Base-by-base conservation (phyloP, 2,888 invertebrate genomes). In the Phorcus lineatus region DNA sequence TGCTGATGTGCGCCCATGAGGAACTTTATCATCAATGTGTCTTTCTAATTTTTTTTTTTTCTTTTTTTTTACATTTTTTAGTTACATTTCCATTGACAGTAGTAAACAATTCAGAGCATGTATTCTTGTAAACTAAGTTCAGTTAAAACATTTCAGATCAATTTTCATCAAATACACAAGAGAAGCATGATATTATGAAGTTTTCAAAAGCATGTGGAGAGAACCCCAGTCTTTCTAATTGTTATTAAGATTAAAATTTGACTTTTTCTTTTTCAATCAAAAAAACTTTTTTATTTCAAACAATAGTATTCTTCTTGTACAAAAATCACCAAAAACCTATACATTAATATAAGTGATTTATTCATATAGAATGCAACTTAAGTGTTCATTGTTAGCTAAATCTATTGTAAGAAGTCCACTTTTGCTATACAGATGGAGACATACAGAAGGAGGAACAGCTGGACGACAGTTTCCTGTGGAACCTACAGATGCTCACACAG, bases 401-500 rank as follows among this genome's bases (percentile, higher is more conserved):
- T 55, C 7, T 36, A 36, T 4, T 17, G 19, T 16, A 13, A 16
- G 6, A 57, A 31, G 24, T 22, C 9, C 9, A 16, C 16, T 0
- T 36, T 36, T 7, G 2, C 4, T 36, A 7, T 87, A 7, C 85
- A 93, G 93, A 90, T 88, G 91, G 91, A 40, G 96, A 96, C 57
- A 93, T 95, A 54, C 90, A 95, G 22, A 95, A 95, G 77, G 96
- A 97, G 79, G 97, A 97, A 90, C 95, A 95, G 86, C 94, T 97
- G 7, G 96, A 97, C 83, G 95, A 96, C 84, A 96, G 96, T 86
- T 94, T 97, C 54, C 93, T 96, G 0, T 97, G 97, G 93, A 95
- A 96, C 88, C 92, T 97, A 79, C 94, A 96, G 0, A 92, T 97
- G 55, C 93, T 97, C 17, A 95, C 96, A 84, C 95, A 96, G 93